Conservation (phyloP, 2,888 invertebrate genomes). For the Calliphora vomitoria region DNA sequence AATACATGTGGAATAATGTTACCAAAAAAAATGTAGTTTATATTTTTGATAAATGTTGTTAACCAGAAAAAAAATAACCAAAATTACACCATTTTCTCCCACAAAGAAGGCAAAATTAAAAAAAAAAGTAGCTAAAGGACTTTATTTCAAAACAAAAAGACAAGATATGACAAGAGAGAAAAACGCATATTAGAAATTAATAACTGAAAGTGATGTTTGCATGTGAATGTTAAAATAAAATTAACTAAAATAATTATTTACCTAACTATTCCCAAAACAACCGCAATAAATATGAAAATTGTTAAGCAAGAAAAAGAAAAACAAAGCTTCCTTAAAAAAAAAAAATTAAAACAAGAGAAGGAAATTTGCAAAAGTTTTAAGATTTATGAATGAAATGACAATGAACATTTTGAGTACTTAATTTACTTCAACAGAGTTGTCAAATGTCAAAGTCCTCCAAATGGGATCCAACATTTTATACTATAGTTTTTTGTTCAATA, state of each 20-base stretch:
- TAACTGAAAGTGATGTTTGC: slow-evolving; percentile 57
- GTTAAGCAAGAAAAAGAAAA: slow-evolving; percentile 5
- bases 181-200: slow-evolving; percentile 35
- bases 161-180: slow-evolving; percentile 5
- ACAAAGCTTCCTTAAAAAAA: not conserved
- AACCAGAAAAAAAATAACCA: slow-evolving; percentile 67
- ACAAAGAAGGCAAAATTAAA: slow-evolving; percentile 35
- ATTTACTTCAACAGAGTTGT: too few species aligned
- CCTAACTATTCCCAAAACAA: not conserved
- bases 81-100: slow-evolving; percentile 29
- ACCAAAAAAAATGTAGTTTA: slow-evolving; percentile 79
- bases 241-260: slow-evolving; percentile 23
- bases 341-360: not conserved
- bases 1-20: slow-evolving; percentile 73
- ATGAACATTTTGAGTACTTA: not conserved
- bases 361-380: not conserved
- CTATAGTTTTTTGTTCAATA: too few species aligned
- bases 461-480: too few species aligned
- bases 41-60: slow-evolving; percentile 84
- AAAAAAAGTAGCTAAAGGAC: slow-evolving; percentile 1
- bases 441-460: too few species aligned
- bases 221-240: slow-evolving; percentile 59
- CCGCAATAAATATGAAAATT: slow-evolving; percentile 8
- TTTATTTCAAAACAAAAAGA: slow-evolving; percentile 22
- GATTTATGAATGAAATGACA: not conserved